Evolutionary conservation across 2,797 vertebrate species (phyloP), one percentile per base, ranked within the genome.

Genomic region (Lagorchestes hirsutus): DNA sequence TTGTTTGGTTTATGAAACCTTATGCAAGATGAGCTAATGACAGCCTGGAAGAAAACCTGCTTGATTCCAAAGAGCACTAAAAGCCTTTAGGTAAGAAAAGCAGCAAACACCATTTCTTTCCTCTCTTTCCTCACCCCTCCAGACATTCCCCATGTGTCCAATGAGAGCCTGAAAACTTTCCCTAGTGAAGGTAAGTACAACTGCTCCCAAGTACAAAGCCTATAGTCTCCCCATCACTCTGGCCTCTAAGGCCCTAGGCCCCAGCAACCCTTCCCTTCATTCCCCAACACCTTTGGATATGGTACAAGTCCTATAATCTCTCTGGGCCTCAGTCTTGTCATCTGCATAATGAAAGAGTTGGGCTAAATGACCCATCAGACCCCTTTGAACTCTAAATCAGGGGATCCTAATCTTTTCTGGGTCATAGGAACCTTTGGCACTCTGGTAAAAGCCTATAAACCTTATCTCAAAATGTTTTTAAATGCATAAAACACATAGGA

Each of bases 161-260:
- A 92, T 0, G 97, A 97, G 4, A 92, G 50, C 96, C 94, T 97
- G 96, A 95, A 97, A 34, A 98, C 98, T 92, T 98, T 98, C 97
- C 97, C 96, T 87, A 94, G 96, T 0, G 97, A 54, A 94, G 97
- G 97, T 98, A 82, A 95, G 97, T 94, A 28, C 18, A 34, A 91
- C 27, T 13, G 1, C 87, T 92, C 22, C 24, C 40, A 87, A 50
- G 40, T 27, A 46, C 40, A 87, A 87, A 87, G 22, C 10, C 40
- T 82, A 1, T 3, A 87, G 40, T 50, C 40, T 87, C 9, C 67
- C 40, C 40, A 82, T 82, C 8, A 82, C 40, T 82, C 74, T 87
- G 10, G n/a, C 40, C 40, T 87, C 74, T 50, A 50, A 87, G 74
- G 40, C 74, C 59, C 40, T 82, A 92, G 18, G 16, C 1, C 31